A percentile compares a stretch with the other conserved stretches of the same genome.
Conservation (phyloP, 2,113 vertebrate species). For the Egretta garzetta region DNA sequence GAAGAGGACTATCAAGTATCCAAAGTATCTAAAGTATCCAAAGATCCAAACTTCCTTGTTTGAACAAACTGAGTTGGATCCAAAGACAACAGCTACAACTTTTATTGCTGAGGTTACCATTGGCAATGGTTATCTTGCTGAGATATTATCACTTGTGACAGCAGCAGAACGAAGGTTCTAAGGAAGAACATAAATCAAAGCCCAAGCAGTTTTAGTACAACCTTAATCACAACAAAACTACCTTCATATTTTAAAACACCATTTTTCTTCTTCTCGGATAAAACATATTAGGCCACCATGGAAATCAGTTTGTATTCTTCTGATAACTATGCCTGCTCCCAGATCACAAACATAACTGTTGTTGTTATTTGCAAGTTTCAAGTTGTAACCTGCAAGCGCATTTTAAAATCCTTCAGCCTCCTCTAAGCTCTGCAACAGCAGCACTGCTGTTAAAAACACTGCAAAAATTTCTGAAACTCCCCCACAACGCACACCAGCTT, state of each 20-base stretch:
- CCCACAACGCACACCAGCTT: background rate
- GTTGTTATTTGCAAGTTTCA: background rate
- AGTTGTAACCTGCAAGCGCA: background rate
- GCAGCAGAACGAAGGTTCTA: slow-evolving; percentile 8
- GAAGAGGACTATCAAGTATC: background rate
- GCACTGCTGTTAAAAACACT: background rate
- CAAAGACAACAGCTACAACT: slow-evolving; percentile 24
- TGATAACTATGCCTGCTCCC: background rate
- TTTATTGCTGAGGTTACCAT: slow-evolving; percentile 14
- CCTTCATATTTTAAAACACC: background rate
- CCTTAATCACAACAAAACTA: slow-evolving; percentile 44
- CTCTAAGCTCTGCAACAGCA: background rate
- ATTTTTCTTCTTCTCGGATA: slow-evolving; percentile 11
- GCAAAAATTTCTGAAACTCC: background rate
- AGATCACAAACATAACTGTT: background rate
- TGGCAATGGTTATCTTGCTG: slow-evolving; percentile 25
- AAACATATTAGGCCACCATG: background rate
- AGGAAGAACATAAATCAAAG: slow-evolving; percentile 41
- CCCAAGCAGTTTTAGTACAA: slow-evolving; percentile 23
- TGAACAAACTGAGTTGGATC: background rate
- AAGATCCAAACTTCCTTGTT: too few species aligned
- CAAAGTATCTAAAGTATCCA: too few species aligned
- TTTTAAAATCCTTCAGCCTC: background rate
- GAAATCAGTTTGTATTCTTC: background rate
- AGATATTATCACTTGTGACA: slow-evolving; percentile 46